These are phyloP conservation scores for Perodicticus potto DNA, from an alignment of 2,797 vertebrate genomes.

Conservation along the genomic window DNA sequence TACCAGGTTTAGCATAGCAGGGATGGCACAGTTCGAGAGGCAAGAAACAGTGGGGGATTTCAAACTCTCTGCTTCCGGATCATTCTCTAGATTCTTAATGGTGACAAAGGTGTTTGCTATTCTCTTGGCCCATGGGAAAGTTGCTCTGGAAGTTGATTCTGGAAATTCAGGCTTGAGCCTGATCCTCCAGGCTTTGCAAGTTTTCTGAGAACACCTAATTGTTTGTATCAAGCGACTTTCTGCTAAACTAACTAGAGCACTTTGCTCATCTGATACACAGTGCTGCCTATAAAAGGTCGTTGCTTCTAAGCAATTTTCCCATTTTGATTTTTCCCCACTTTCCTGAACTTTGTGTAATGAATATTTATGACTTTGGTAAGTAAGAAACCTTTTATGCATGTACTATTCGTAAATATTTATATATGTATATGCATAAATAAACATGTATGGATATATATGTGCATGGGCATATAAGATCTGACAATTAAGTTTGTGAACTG, in stretches of 20 bases:
- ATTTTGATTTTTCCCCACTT: slow-evolving; percentile 32
- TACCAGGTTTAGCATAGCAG: neutral
- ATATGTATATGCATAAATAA: neutral
- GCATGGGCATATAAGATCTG: neutral
- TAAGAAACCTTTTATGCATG: neutral
- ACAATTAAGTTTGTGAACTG: too few relatives aligned
- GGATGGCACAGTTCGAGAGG: neutral
- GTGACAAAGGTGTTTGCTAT: neutral
- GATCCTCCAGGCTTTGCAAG: neutral
- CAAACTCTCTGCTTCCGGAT: neutral
- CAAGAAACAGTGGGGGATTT: neutral
- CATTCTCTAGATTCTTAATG: neutral
- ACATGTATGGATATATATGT: neutral
- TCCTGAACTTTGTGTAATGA: neutral
- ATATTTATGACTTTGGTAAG: neutral
- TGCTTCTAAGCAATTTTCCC: neutral
- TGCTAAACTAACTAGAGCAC: neutral
- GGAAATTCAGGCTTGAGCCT: neutral
- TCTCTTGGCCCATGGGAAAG: neutral
- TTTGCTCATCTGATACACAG: neutral
- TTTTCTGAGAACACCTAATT: neutral
- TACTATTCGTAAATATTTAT: neutral
- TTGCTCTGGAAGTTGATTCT: neutral
- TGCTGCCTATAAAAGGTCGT: neutral
- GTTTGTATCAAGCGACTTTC: neutral